phyloP scores from a whole-genome alignment of 2,888 invertebrate species.

The Cyaniris semiargus region DNA sequence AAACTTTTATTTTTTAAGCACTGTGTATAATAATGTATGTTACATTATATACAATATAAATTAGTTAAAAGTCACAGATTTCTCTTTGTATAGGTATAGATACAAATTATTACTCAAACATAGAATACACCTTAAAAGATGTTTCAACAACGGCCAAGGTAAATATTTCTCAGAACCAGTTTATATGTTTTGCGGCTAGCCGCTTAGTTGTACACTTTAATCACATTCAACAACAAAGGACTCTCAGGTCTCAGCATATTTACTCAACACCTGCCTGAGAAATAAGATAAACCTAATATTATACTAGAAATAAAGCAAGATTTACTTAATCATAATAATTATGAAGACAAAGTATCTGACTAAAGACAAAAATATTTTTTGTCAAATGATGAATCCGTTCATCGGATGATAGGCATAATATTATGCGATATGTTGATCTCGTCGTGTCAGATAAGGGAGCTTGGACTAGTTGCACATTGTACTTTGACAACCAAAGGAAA shows the following conservation, averaged over 20 bases:
- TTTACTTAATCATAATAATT: too few species aligned
- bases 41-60: too few species aligned
- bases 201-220: constrained; percentile 16
- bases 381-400: too few species aligned
- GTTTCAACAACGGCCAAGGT: not conserved
- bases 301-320: not conserved
- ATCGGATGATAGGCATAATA: too few species aligned
- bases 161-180: constrained; percentile 2
- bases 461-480: too few species aligned
- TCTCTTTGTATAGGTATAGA: not conserved
- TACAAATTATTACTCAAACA: not conserved
- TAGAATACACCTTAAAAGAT: not conserved
- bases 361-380: too few species aligned
- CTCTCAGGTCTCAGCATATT: not conserved
- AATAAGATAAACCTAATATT: not conserved
- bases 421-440: too few species aligned
- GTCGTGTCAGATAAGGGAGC: too few species aligned
- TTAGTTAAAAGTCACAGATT: not conserved
- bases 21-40: too few species aligned
- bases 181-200: constrained; percentile 5
- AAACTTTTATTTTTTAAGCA: too few species aligned
- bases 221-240: constrained; percentile 13
- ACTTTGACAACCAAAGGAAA: too few species aligned
- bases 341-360: too few species aligned
- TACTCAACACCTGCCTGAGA: not conserved